Base-by-base conservation (phyloP, 2,888 invertebrate genomes). In the Lordiphosa andalusiaca region DNA sequence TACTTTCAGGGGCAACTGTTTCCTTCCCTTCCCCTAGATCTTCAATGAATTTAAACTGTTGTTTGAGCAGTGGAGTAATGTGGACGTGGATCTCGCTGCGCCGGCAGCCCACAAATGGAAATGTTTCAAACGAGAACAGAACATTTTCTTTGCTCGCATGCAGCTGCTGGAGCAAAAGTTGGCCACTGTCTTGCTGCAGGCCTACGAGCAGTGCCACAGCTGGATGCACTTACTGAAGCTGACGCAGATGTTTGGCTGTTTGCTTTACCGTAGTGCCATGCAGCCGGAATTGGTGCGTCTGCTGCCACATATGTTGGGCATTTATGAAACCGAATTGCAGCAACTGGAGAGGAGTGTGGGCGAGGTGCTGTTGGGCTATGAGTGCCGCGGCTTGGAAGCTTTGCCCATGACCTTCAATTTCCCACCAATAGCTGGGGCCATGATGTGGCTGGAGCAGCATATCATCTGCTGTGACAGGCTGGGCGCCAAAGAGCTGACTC, bases 401-500 rank as follows among this genome's bases (percentile, higher is more conserved):
- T 35, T 87, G 19, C 78, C 86, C 0, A 38, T 71, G 25, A 83
- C 88, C 37, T 68, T 69, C 25, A 94, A 87, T 94, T 96, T 41
- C 93, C 94, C 54, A 91, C 80, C 86, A 13, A 70, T 95, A 1
- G 92, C 95, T 16, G 95, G 96, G 0, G 90, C 92, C 56, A 88
- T 96, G 39, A 92, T 93, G 88, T 95, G 95, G 93, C 88, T 96
- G 3, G 89, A 92, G 77, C 95, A 96, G 87, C 88, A 95, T 49
- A 91, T 91, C 51, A 89, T 90, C 44, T 90, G 94, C 46, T 86
- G 85, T 52, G 81, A 83, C 60, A 65, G 70, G 1, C 69, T 88
- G 6, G 78, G 78, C 3, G 80, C 77, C 13, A 70, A 53, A 30
- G 84, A 86, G 21, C 52, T 87, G 35, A 73, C 67, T 19, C 60